A percentile compares a stretch with the other conserved stretches of the same genome.
phyloP scores from a whole-genome alignment of 2,113 vertebrate species.

The Oryzias javanicus region DNA sequence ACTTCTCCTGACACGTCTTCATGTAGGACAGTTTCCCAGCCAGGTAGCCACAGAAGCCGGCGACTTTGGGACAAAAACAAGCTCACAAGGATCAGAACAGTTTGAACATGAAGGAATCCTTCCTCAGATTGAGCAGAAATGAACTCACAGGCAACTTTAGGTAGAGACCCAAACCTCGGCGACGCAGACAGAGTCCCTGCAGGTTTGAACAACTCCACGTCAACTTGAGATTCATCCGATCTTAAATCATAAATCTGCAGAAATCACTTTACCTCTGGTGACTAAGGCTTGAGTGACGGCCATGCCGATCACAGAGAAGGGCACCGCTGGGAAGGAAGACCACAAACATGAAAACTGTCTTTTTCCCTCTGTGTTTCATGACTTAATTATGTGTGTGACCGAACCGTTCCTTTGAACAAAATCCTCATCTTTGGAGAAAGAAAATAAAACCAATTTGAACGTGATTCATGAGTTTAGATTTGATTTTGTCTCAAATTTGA shows the following conservation, averaged over 20 bases:
- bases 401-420: too few species aligned
- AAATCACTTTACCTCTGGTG: slow-evolving; percentile 79
- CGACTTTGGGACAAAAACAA: slow-evolving; percentile 75
- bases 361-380: too few species aligned
- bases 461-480: too few species aligned
- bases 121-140: background rate
- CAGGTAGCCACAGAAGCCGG: slow-evolving; percentile 85
- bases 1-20: slow-evolving; percentile 87
- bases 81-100: background rate
- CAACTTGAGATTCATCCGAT: background rate
- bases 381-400: too few species aligned
- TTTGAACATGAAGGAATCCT: background rate
- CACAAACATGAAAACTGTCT: too few species aligned
- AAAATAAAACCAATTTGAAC: too few species aligned
- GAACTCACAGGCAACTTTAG: slow-evolving; percentile 89
- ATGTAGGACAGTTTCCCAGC: slow-evolving; percentile 90
- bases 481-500: too few species aligned
- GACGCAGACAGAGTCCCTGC: slow-evolving; percentile 81
- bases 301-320: slow-evolving; percentile 84
- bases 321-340: slow-evolving; percentile 78
- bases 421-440: too few species aligned
- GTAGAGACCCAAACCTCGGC: slow-evolving; percentile 83
- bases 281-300: slow-evolving; percentile 83
- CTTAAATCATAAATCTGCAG: background rate
- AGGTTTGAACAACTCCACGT: slow-evolving; percentile 18